phyloP scores from a whole-genome alignment of 2,888 invertebrate species.

The Latrodectus hesperus region DNA sequence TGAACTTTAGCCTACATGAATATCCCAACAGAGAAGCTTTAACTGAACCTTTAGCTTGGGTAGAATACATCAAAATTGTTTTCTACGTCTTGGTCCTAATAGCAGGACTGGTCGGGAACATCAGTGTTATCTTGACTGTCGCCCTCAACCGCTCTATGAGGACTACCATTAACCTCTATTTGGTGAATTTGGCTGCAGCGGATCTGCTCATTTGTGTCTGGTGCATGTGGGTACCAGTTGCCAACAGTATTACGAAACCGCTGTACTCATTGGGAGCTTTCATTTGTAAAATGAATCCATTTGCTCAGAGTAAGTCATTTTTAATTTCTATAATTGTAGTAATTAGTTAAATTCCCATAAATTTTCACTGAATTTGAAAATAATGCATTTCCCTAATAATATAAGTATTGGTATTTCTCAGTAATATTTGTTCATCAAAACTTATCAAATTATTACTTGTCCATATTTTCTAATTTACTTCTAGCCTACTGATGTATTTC shows the following conservation, averaged over 20 bases:
- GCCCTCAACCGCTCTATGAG: conserved; percentile 72
- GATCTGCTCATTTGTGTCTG: conserved; percentile 73
- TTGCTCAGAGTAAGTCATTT: conserved; percentile 73
- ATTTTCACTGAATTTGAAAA: no score
- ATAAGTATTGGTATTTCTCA: no score
- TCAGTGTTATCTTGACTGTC: conserved; percentile 72
- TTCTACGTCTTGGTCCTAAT: conserved; percentile 72
- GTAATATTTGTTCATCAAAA: no score
- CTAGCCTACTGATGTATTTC: no score
- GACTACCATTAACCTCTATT: conserved; percentile 73
- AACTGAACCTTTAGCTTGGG: conserved; percentile 52
- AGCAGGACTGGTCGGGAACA: conserved; percentile 72
- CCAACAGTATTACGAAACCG: conserved; percentile 72
- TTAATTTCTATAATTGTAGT: neutral
- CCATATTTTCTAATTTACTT: no score
- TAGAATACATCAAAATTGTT: conserved; percentile 71
- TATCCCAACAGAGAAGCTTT: conserved; percentile 50
- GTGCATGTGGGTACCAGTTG: conserved; percentile 74
- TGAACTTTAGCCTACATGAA: conserved; percentile 66
- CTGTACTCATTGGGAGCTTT: conserved; percentile 72
- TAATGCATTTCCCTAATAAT: no score
- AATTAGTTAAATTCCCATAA: neutral
- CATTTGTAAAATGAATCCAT: conserved; percentile 73
- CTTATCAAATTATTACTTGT: no score
- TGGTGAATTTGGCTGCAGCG: conserved; percentile 73